A percentile compares a stretch with the other conserved stretches of the same genome.
These are phyloP conservation scores for Magallana ariakensis DNA, from an alignment of 1,140 invertebrate species.

Conservation along the genomic window DNA sequence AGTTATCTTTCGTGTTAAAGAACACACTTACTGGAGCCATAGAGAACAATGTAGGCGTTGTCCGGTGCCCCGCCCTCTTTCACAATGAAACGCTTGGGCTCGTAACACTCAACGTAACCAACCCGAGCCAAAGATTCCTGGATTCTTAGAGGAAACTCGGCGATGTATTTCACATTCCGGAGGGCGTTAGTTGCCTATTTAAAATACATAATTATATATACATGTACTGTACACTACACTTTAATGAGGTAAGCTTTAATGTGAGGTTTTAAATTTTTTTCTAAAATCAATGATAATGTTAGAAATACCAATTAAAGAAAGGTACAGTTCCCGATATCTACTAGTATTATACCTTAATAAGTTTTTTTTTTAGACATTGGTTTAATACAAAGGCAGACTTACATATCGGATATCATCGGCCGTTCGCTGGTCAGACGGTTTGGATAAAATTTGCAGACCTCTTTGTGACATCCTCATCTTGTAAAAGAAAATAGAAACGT, in stretches of 20 bases:
- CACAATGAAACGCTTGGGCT: slow-evolving; percentile 47
- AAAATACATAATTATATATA: too few relatives aligned
- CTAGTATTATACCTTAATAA: not conserved
- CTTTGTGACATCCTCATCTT: slow-evolving; percentile 54
- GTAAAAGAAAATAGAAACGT: not conserved
- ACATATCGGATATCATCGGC: slow-evolving; percentile 51
- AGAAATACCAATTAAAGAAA: too few relatives aligned
- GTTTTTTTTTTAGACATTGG: not conserved
- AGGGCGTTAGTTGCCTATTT: slow-evolving; percentile 35
- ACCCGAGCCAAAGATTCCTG: slow-evolving; percentile 3
- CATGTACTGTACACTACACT: too few relatives aligned
- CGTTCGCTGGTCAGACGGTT: slow-evolving; percentile 43
- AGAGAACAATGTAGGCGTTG: slow-evolving; percentile 40
- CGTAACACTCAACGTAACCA: slow-evolving; percentile 13
- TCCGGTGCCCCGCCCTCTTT: slow-evolving; percentile 45
- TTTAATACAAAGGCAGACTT: not conserved
- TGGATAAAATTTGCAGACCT: slow-evolving; percentile 48
- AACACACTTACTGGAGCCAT: slow-evolving; percentile 43
- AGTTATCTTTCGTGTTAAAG: too few relatives aligned
- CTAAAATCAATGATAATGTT: too few relatives aligned
- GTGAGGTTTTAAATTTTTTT: too few relatives aligned
- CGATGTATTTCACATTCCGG: slow-evolving; percentile 37
- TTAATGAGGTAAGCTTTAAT: too few relatives aligned
- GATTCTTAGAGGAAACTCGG: slow-evolving; percentile 26
- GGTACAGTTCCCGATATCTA: not conserved